A percentile compares a stretch with the other conserved stretches of the same genome.
Evolutionary conservation across 1,140 invertebrate species (phyloP).

Genomic region (Stegodyphus mimosarum): DNA sequence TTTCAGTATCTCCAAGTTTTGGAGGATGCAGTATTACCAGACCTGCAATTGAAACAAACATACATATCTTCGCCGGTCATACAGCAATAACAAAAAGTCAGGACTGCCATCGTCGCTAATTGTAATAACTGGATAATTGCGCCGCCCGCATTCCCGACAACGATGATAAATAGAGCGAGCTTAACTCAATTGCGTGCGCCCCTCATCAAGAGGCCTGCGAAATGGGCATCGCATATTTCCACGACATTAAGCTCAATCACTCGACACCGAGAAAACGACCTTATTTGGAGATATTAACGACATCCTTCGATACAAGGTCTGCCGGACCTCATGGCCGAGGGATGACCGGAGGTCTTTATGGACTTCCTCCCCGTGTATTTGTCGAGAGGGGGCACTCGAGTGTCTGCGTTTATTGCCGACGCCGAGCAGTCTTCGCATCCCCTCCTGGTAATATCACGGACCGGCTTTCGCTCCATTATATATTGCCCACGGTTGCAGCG

Average conservation of each 20-base stretch:
- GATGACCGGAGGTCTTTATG: constrained; percentile 55
- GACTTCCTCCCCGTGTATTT: constrained; percentile 33
- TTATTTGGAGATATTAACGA: constrained; percentile 56
- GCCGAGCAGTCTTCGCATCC: not conserved
- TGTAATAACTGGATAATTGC: constrained; percentile 60
- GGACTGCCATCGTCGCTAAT: constrained; percentile 24
- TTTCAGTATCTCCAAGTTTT: no score
- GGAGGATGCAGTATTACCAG: no score
- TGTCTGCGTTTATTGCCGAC: constrained; percentile 36
- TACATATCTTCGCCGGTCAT: not conserved
- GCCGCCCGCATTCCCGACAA: constrained; percentile 48
- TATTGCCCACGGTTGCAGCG: constrained; percentile 41
- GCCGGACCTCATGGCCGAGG: constrained; percentile 35
- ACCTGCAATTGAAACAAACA: no score
- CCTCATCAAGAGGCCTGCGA: constrained; percentile 36
- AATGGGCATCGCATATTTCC: constrained; percentile 58
- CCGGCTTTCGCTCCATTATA: constrained; percentile 32
- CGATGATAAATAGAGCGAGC: constrained; percentile 56
- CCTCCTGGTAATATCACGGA: constrained; percentile 7
- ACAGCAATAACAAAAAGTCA: not conserved
- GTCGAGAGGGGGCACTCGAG: constrained; percentile 15
- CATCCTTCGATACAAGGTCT: constrained; percentile 41
- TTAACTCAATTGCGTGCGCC: constrained; percentile 56
- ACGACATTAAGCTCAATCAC: constrained; percentile 59
- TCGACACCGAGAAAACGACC: constrained; percentile 36